Evolutionary conservation across 2,888 invertebrate genomes (phyloP).

Genomic region (Ichneumon xanthorius): DNA sequence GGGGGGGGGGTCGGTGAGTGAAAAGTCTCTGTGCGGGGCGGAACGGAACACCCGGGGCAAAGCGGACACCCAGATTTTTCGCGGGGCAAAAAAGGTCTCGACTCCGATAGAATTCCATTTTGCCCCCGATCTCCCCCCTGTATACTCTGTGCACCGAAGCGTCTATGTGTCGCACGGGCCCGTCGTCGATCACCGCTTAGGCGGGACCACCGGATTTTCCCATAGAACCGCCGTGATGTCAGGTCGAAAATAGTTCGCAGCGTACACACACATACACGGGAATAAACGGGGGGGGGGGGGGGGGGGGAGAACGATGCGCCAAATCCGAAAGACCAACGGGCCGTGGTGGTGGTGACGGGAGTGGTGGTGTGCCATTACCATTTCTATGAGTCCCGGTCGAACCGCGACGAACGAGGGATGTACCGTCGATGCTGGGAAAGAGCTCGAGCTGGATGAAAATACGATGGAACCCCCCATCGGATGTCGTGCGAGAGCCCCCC

Average conservation of each 20-base stretch:
- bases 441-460: slow-evolving; percentile 6
- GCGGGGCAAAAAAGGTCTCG: not conserved
- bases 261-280: slow-evolving; percentile 8
- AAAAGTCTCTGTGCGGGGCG: slow-evolving; percentile 34
- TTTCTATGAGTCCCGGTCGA: slow-evolving; percentile 74
- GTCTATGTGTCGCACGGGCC: slow-evolving; percentile 17
- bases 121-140: not conserved
- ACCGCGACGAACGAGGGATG: slow-evolving; percentile 48
- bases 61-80: not conserved
- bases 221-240: slow-evolving; percentile 62
- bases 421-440: slow-evolving; percentile 43
- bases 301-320: slow-evolving; percentile 47
- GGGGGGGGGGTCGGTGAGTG: slow-evolving; percentile 42
- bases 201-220: slow-evolving; percentile 65
- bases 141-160: slow-evolving; percentile 25
- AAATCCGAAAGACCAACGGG: slow-evolving; percentile 78
- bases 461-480: slow-evolving; percentile 29
- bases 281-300: not conserved
- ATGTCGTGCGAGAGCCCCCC: slow-evolving; percentile 47
- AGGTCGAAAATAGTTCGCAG: slow-evolving; percentile 65
- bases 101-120: not conserved
- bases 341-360: slow-evolving; percentile 64
- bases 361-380: slow-evolving; percentile 74
- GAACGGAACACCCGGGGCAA: not conserved
- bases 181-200: slow-evolving; percentile 37